phyloP scores from a whole-genome alignment of 2,113 vertebrate species.

The Oryzias javanicus region DNA sequence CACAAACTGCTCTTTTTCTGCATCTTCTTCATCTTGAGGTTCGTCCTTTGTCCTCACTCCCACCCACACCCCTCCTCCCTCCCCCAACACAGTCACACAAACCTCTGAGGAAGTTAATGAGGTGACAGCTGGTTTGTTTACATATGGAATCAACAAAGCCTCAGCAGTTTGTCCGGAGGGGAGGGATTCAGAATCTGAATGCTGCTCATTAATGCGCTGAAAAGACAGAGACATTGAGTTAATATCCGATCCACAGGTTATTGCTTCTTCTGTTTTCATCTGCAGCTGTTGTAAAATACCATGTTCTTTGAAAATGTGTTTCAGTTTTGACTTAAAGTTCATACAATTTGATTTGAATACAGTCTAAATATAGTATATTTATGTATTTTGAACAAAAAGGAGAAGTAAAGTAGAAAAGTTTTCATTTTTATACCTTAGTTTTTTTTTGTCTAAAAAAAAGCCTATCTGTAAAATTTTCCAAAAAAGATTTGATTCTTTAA shows the following conservation, averaged over 20 bases:
- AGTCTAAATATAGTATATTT: too few species aligned
- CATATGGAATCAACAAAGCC: background rate
- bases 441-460: background rate
- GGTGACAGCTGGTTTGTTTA: conserved; percentile 4
- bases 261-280: background rate
- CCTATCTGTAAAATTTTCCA: background rate
- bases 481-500: background rate
- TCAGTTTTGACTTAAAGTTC: too few species aligned
- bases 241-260: background rate
- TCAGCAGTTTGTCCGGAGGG: background rate
- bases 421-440: too few species aligned
- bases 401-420: background rate
- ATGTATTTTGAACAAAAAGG: background rate
- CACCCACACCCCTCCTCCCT: background rate
- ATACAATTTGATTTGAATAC: too few species aligned
- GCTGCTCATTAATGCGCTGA: background rate
- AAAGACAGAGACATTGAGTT: background rate
- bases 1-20: too few species aligned
- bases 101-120: background rate
- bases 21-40: background rate
- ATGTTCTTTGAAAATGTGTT: too few species aligned
- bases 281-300: too few species aligned
- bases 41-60: background rate
- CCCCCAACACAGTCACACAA: background rate
- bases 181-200: conserved; percentile 4